phyloP scores from a whole-genome alignment of 92 coral and sea anemone genomes.

The Phymanthus crucifer region DNA sequence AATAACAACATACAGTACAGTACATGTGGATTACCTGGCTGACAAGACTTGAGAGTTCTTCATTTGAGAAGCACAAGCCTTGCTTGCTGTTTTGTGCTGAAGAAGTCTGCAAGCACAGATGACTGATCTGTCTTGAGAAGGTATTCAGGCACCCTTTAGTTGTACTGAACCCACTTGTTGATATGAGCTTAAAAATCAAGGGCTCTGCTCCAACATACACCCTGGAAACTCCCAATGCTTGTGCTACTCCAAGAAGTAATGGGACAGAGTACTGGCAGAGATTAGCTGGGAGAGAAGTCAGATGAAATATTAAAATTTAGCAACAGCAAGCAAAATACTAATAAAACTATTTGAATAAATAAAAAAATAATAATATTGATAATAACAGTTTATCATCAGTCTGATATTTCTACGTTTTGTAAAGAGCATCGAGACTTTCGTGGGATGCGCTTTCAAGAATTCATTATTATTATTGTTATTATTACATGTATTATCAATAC shows the following conservation, averaged over 20 bases:
- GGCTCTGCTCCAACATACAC: constrained; percentile 56
- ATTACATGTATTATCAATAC: too few species aligned
- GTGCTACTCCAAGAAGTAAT: constrained; percentile 84
- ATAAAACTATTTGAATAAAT: background rate
- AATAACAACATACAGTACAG: too few species aligned
- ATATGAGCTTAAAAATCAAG: constrained; percentile 54
- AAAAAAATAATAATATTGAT: background rate
- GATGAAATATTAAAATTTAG: background rate
- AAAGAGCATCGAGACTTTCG: too few species aligned
- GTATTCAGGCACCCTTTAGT: constrained; percentile 29
- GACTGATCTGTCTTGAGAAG: constrained; percentile 21
- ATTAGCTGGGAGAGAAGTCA: constrained; percentile 42
- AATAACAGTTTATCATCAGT: too few species aligned
- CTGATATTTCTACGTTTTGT: too few species aligned
- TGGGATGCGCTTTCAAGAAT: too few species aligned
- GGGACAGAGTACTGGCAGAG: constrained; percentile 82
- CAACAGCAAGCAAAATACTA: background rate
- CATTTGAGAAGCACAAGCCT: constrained; percentile 24
- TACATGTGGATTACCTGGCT: background rate
- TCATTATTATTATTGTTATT: too few species aligned
- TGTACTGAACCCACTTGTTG: constrained; percentile 37
- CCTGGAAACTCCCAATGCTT: constrained; percentile 86
- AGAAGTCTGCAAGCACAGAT: background rate
- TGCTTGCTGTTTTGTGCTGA: background rate
- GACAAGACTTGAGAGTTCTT: background rate